These are phyloP conservation scores for Choristoneura rosaceana DNA, from an alignment of 2,888 invertebrate species.

Conservation along the genomic window DNA sequence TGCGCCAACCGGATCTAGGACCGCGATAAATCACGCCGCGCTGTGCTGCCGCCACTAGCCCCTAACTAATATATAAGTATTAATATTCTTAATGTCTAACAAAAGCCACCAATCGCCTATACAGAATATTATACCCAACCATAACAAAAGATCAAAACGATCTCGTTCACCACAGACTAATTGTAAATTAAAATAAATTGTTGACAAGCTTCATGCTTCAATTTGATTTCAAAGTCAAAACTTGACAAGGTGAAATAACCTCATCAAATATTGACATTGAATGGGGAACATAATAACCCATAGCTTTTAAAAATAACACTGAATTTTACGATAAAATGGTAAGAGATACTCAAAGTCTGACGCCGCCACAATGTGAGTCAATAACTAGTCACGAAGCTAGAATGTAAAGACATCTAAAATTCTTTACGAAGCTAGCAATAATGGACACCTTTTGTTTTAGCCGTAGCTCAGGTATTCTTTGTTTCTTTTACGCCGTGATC, in stretches of 20 bases:
- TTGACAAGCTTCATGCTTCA: neutral
- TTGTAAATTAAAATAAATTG: neutral
- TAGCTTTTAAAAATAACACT: neutral
- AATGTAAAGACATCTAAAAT: neutral
- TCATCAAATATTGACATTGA: neutral
- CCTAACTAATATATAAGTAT: neutral
- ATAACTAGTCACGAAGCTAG: constrained; percentile 45
- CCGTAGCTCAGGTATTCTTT: neutral
- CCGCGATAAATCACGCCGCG: constrained; percentile 72
- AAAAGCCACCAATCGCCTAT: neutral
- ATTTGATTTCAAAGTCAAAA: neutral
- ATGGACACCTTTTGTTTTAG: constrained; percentile 7
- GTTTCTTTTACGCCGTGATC: constrained; percentile 14
- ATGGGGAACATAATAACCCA: neutral
- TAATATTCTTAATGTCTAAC: neutral
- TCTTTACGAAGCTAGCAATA: neutral
- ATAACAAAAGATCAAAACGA: neutral
- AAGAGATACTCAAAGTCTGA: neutral
- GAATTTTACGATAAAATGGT: neutral
- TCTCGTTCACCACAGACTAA: neutral
- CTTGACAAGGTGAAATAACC: neutral
- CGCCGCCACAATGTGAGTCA: constrained; percentile 5
- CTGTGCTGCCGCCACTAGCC: neutral
- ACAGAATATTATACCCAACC: neutral
- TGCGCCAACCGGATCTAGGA: constrained; percentile 76